Base-by-base conservation (phyloP, 2,888 invertebrate species). In the Aromia moschata region DNA sequence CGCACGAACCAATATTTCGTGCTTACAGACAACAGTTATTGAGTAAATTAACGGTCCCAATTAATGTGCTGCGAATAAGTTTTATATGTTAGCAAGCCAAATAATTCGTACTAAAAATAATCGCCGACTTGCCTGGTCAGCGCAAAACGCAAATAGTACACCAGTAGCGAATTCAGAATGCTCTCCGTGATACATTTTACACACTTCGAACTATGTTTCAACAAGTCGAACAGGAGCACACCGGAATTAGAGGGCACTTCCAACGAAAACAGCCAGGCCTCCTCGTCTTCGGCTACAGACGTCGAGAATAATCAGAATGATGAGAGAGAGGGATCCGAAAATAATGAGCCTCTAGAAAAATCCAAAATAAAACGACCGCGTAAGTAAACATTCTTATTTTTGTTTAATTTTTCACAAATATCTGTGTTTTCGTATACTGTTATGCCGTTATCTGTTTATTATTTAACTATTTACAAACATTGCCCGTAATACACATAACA, bases 321-420 rank as follows among this genome's bases (percentile, higher is more conserved):
- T 55, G 61, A 60, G 58, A 64, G 56, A 20, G 49, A 60, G n/a
- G 54, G 65, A 47, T 43, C 58, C 1, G 68, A 69, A 11, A 60
- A 65, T 20, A 68, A 68, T 44, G 73, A 74, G 47, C 70, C 71
- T 3, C 60, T 73, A 43, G 75, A 74, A 64, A 75, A 72, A 60
- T 67, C 69, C 14, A 76, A 76, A 65, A 71, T 70, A 61, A 74
- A 70, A 67, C 64, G 71, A 30, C 74, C 72, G 18, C 75, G 76
- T 76, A 68, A 74, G 76, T 76, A 64, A 40, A 11, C 54, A 18
- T 2, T 12, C 45, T 4, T 33, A 43, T 20, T 14, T 52, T 12
- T 49, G 7, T 40, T 64, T 54, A n/a, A n/a, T n/a, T n/a, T n/a
- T n/a, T n/a, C n/a, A n/a, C n/a, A n/a, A n/a, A n/a, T n/a, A n/a